phyloP scores from a whole-genome alignment of 2,113 vertebrate genomes.

The Chunga burmeisteri region DNA sequence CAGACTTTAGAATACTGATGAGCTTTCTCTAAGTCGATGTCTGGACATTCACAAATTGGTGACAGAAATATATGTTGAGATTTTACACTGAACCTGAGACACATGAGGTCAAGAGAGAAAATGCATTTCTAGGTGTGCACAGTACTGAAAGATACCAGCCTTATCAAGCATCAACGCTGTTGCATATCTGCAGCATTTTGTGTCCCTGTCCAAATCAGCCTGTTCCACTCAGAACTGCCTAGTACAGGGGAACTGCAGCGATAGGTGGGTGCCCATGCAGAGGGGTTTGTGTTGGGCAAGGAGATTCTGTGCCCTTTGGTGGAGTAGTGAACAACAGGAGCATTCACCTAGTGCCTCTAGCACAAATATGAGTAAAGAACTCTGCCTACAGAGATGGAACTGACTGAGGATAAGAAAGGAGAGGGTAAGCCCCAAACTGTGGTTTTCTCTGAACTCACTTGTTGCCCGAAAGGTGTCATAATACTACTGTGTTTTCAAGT shows the following conservation, averaged over 20 bases:
- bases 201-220: neutral
- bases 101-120: neutral
- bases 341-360: neutral
- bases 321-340: neutral
- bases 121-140: neutral
- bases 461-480: neutral
- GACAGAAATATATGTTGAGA: neutral
- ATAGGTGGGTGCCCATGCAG: neutral
- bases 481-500: neutral
- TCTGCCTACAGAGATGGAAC: neutral
- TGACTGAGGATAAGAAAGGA: neutral
- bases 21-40: neutral
- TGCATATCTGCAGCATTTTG: no score
- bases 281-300: neutral
- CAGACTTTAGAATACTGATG: neutral
- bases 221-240: neutral
- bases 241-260: accelerated
- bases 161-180: neutral
- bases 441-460: neutral
- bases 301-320: neutral
- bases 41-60: neutral
- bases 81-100: neutral
- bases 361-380: neutral
- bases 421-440: neutral
- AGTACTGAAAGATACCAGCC: neutral